These are phyloP conservation scores for Etia nguti DNA, from an alignment of 2,113 vertebrate species.

Conservation along the genomic window DNA sequence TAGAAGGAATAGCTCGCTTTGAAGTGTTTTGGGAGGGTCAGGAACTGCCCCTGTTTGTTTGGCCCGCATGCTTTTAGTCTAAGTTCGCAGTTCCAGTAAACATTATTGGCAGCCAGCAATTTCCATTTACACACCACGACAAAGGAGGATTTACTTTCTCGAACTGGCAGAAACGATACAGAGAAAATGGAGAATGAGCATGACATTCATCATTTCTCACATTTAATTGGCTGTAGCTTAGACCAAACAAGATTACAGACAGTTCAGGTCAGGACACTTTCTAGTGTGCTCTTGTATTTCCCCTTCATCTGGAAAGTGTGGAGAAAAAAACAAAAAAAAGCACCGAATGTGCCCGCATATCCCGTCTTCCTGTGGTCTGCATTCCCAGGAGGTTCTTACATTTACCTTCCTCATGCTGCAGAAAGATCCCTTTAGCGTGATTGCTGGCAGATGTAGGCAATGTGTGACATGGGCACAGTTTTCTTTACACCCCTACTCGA, in stretches of 20 bases:
- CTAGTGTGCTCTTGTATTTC: not conserved
- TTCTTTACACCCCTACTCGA: not conserved
- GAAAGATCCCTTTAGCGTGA: constrained; percentile 11
- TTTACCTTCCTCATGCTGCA: constrained; percentile 32
- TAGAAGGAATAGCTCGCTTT: constrained; percentile 48
- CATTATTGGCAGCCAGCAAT: not conserved
- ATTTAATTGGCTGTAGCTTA: constrained; percentile 16
- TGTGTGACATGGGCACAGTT: not conserved
- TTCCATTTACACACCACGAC: not conserved
- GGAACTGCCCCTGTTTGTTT: constrained; percentile 39
- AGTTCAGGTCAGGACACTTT: constrained; percentile 36
- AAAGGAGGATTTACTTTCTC: not conserved
- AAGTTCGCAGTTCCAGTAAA: not conserved
- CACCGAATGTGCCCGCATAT: constrained; percentile 25
- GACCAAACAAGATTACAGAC: constrained; percentile 14
- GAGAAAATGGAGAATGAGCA: not conserved
- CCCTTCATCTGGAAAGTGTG: constrained; percentile 21
- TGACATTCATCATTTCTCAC: constrained; percentile 16
- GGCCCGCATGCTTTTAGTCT: constrained; percentile 25
- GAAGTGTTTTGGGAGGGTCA: constrained; percentile 20
- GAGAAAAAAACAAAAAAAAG: not conserved
- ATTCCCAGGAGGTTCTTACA: constrained; percentile 16
- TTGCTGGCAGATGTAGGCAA: constrained; percentile 35
- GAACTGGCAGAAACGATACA: not conserved
- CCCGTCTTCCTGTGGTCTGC: constrained; percentile 33